phyloP scores from a whole-genome alignment of 2,888 invertebrate species.

The Hypomecis atomaria region DNA sequence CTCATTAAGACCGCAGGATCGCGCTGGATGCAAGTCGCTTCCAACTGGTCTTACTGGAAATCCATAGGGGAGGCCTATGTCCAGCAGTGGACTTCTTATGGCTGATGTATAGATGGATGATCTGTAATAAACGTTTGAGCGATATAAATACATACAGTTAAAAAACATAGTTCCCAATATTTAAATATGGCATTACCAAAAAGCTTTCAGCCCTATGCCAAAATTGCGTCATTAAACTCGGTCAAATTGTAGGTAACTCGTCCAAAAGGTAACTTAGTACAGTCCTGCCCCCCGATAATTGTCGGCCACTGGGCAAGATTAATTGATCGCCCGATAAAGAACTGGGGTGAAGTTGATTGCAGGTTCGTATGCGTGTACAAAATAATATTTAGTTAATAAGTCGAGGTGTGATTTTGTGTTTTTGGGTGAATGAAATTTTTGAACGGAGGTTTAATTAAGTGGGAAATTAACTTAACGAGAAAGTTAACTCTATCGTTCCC shows the following conservation, averaged over 20 bases:
- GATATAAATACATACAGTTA: too few relatives aligned
- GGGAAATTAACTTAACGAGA: not conserved
- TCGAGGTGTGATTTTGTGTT: conserved; percentile 28
- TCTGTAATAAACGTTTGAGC: too few relatives aligned
- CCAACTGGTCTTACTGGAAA: too few relatives aligned
- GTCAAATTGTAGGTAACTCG: conserved; percentile 53
- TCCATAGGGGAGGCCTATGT: too few relatives aligned
- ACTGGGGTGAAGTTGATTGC: conserved; percentile 43
- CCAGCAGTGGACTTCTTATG: too few relatives aligned
- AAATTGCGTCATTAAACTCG: conserved; percentile 40
- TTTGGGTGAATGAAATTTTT: conserved; percentile 14
- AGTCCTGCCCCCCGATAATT: conserved; percentile 56
- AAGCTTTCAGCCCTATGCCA: conserved; percentile 5
- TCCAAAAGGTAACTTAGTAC: conserved; percentile 51
- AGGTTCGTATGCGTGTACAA: conserved; percentile 33
- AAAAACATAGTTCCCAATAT: too few relatives aligned
- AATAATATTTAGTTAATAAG: conserved; percentile 29
- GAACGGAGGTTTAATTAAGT: conserved; percentile 10
- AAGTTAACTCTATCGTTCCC: too few relatives aligned
- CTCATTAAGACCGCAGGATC: too few relatives aligned
- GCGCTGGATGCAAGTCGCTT: too few relatives aligned
- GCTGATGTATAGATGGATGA: too few relatives aligned
- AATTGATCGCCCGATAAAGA: conserved; percentile 56
- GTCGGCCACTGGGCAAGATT: conserved; percentile 55
- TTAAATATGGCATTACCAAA: too few relatives aligned